Evolutionary conservation across 1,140 invertebrate species (phyloP), one percentile per base, ranked within the genome.

Genomic region (Yoshiicerus persimilis): DNA sequence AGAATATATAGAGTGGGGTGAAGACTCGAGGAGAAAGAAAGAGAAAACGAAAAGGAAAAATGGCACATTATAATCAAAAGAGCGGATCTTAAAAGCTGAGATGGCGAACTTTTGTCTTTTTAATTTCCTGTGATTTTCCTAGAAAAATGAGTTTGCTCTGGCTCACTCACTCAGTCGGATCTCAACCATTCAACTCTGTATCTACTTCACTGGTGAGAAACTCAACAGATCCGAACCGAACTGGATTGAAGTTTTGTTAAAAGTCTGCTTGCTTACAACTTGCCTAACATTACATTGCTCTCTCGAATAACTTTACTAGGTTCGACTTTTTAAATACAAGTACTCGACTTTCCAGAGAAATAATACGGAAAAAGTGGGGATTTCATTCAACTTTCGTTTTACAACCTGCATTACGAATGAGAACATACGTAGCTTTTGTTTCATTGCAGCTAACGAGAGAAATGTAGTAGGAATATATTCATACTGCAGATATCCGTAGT

Each of bases 51-150:
- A 36, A 34, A 38, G n/a, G 16, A 80, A 80, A 80, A 80, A 36
- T n/a, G 75, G 75, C 32, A 34, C 34, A 64, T 86, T 36, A 86
- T 64, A 62, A 86, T 86, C 47, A 86, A 62, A 56, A 56, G 56
- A 86, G 56, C 20, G 34, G 56, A 80, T 80, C 75, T 80, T 80
- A 80, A 86, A 64, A 66, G 85, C 41, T 62, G 56, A 66, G 85
- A 32, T 64, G 62, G 47, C 32, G 34, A 86, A 86, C 86, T 86
- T 86, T 86, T 86, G 86, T 86, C 64, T 86, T 86, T 86, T 86
- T 86, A 86, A 86, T 86, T 86, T 86, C 86, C 86, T 86, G 86
- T 86, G 86, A 86, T 86, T 86, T 86, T 86, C 86, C n/a, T 86
- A 39, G 34, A 86, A 86, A 86, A 86, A 86, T 86, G 86, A 70